Base-by-base conservation (phyloP, 2,888 invertebrate genomes). In the Melieria omissa region DNA sequence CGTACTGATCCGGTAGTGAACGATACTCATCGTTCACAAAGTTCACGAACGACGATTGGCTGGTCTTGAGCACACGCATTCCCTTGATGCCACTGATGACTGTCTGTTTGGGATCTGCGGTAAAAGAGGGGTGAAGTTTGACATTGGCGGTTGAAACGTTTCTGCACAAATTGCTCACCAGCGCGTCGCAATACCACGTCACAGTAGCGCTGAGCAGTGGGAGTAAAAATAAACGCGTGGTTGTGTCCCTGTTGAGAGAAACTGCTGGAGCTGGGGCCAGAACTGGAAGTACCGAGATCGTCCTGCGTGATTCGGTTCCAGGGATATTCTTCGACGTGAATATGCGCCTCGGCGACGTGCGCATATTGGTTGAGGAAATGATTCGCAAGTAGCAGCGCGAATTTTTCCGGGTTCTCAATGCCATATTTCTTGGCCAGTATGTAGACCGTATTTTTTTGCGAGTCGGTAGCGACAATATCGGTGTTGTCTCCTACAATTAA, bases 401-500 rank as follows among this genome's bases (percentile, higher is more conserved):
- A 95, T 80, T 92, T 91, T 84, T 95, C 95, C 0, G 93, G 93
- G 44, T 92, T 91, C 78, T 91, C 91, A 46, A 94, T 90, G 64
- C 94, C 94, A 82, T 92, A 89, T 80, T 93, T 92, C 82, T 93
- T 94, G 7, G 94, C 94, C 77, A 94, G 84, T 54, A 94, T 86
- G 82, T 93, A 94, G 52, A 94, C 92, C 1, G 93, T 94, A 82
- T 95, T 95, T 87, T 94, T 94, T 84, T 94, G 94, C 0, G 93
- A 92, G 82, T 94, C 94, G 0, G 94, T 94, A 10, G 94, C 94
- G 16, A 95, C 92, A 73, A 95, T 92, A 81, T 93, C 93, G 65
- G 91, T 90, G 82, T 95, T 95, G 86, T 94, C 93, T n/a, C 93
- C 85, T 84, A 62, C 74, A 73, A 69, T 72, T 63, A 57, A 8